A percentile compares a stretch with the other conserved stretches of the same genome.
phyloP scores from a whole-genome alignment of 2,888 invertebrate species.

The Girardia tigrina region DNA sequence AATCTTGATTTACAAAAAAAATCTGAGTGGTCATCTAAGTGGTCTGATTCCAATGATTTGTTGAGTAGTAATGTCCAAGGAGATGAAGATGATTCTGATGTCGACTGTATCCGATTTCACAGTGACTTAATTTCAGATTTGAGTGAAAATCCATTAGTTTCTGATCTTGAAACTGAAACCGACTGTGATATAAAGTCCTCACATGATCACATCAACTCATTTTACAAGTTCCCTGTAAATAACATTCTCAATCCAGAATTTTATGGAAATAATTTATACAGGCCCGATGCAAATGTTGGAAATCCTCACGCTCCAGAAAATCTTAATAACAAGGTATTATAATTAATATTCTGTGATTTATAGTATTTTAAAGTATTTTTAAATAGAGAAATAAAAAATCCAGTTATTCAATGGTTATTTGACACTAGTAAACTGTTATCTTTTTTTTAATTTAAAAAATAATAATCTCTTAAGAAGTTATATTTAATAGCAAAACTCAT shows the following conservation, averaged over 20 bases:
- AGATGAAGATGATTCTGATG: slow-evolving; percentile 26
- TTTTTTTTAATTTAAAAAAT: no score
- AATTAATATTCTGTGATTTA: no score
- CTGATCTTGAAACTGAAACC: slow-evolving; percentile 24
- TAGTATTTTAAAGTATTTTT: no score
- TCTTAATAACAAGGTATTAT: background rate
- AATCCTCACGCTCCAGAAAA: background rate
- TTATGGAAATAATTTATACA: background rate
- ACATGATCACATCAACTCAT: background rate
- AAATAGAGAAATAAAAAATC: no score
- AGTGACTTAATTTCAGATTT: slow-evolving; percentile 30
- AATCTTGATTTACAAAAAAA: background rate
- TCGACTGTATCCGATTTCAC: slow-evolving; percentile 26
- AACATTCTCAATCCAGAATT: slow-evolving; percentile 26
- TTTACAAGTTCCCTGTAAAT: slow-evolving; percentile 26
- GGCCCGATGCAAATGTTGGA: background rate
- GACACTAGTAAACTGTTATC: no score
- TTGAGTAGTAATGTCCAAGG: slow-evolving; percentile 18
- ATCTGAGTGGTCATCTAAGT: background rate
- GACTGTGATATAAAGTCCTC: slow-evolving; percentile 21
- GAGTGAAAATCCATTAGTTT: slow-evolving; percentile 26
- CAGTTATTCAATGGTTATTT: no score
- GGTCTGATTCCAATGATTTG: slow-evolving; percentile 4
- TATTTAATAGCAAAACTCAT: no score
- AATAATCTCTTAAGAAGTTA: no score